A percentile compares a stretch with the other conserved stretches of the same genome.
Conservation (phyloP, 1,140 invertebrate genomes). For the Drosophila azteca region DNA sequence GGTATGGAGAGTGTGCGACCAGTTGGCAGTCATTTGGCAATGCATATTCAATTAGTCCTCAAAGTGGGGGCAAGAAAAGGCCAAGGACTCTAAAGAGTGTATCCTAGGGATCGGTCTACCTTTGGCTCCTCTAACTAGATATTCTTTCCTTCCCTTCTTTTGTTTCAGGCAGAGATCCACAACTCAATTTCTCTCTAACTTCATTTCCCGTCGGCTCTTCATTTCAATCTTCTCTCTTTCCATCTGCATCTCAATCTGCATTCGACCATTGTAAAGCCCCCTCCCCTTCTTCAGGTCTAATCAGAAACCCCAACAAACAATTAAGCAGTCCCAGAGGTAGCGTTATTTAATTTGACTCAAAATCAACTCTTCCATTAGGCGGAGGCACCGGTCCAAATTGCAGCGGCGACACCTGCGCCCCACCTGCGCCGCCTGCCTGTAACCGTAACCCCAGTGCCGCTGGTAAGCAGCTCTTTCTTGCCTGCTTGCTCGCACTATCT, state of each 20-base stretch:
- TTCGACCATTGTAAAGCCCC: too few species aligned
- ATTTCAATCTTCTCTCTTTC: not conserved
- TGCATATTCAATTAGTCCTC: slow-evolving; percentile 53
- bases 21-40: slow-evolving; percentile 59
- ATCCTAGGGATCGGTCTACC: not conserved
- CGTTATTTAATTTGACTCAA: slow-evolving; percentile 51
- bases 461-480: not conserved
- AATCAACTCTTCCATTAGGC: slow-evolving; percentile 60
- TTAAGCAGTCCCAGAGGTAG: slow-evolving; percentile 39
- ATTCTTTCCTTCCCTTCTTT: too few species aligned
- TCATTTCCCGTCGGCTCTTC: slow-evolving; percentile 36
- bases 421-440: slow-evolving; percentile 1
- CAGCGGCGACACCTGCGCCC: slow-evolving; percentile 64
- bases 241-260: not conserved
- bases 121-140: slow-evolving; percentile 9
- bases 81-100: too few species aligned
- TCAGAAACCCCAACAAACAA: slow-evolving; percentile 43
- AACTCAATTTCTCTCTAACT: not conserved
- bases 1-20: slow-evolving; percentile 61
- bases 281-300: slow-evolving; percentile 15
- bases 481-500: slow-evolving; percentile 1
- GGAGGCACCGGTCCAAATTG: slow-evolving; percentile 55
- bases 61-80: not conserved
- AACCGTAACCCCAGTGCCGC: too few species aligned
- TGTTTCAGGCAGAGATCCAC: too few species aligned